Conservation (phyloP, 2,888 invertebrate genomes). For the Synanthedon andrenaeformis region DNA sequence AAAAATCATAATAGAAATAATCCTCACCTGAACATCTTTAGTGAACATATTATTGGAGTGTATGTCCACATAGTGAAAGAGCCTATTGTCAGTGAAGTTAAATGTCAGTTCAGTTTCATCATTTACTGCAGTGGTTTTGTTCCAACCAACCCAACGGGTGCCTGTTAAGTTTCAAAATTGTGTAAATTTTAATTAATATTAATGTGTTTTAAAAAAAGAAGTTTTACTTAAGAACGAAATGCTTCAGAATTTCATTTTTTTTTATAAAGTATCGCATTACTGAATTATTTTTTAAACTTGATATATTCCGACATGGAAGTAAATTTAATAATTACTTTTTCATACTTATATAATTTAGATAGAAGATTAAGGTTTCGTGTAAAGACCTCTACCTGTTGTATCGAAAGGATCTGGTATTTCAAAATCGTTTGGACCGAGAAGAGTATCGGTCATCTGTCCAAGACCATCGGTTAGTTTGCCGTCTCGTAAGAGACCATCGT, state of each 20-base stretch:
- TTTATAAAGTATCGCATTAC: too few relatives aligned
- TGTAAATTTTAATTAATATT: neutral
- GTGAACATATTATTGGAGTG: constrained; percentile 85
- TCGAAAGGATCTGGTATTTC: constrained; percentile 70
- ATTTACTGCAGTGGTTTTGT: constrained; percentile 72
- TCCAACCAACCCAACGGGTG: constrained; percentile 90
- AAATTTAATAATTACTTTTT: too few relatives aligned
- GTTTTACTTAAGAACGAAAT: neutral
- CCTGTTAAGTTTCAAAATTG: constrained; percentile 33
- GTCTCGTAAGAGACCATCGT: constrained; percentile 76
- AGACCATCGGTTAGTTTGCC: constrained; percentile 75
- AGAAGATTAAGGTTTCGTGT: neutral
- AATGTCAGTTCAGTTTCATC: constrained; percentile 80
- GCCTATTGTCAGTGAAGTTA: constrained; percentile 81
- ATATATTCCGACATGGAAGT: too few relatives aligned
- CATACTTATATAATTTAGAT: too few relatives aligned
- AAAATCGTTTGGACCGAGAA: constrained; percentile 76
- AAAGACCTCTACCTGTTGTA: constrained; percentile 66
- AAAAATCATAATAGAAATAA: too few relatives aligned
- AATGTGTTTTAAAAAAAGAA: neutral
- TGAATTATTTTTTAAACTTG: too few relatives aligned
- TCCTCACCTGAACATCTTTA: constrained; percentile 79
- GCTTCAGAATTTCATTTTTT: neutral
- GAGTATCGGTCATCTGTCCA: constrained; percentile 85
- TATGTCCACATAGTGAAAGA: constrained; percentile 79